Evolutionary conservation across 2,113 vertebrate species (phyloP).

Genomic region (Tretioscincus oriximinensis): DNA sequence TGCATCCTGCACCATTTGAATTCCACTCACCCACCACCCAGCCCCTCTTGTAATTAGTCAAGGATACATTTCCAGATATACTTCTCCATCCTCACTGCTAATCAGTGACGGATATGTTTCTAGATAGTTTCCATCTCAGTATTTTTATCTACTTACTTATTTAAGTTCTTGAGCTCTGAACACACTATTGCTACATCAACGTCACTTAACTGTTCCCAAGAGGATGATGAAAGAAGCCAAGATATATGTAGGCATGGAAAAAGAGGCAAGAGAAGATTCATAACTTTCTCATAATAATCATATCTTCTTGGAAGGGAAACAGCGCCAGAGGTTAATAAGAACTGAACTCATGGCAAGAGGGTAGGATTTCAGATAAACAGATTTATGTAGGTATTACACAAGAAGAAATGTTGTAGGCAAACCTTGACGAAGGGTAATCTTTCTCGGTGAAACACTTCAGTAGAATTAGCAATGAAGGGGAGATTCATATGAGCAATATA

Average conservation of each 20-base stretch:
- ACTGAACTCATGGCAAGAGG: background rate
- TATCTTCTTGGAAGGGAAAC: conserved; percentile 27
- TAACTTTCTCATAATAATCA: rapidly evolving
- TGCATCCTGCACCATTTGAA: too few species aligned
- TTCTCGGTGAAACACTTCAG: conserved; percentile 36
- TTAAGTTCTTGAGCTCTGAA: background rate
- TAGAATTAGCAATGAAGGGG: conserved; percentile 46
- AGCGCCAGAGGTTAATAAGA: conserved; percentile 12
- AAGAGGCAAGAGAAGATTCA: background rate
- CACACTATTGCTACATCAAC: background rate
- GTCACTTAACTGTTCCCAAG: background rate
- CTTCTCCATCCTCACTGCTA: too few species aligned
- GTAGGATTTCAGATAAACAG: conserved; percentile 34
- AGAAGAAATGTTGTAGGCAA: conserved; percentile 32
- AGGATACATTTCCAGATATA: background rate
- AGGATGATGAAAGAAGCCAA: background rate
- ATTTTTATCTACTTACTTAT: background rate
- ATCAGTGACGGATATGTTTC: background rate
- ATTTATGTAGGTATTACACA: conserved; percentile 35
- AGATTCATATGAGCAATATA: conserved; percentile 41
- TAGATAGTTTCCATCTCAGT: background rate
- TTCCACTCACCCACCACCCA: too few species aligned
- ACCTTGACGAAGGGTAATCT: conserved; percentile 14
- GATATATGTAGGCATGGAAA: background rate
- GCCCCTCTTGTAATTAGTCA: too few species aligned